Conservation (phyloP, 2,113 vertebrate species). For the Tringa solitaria region DNA sequence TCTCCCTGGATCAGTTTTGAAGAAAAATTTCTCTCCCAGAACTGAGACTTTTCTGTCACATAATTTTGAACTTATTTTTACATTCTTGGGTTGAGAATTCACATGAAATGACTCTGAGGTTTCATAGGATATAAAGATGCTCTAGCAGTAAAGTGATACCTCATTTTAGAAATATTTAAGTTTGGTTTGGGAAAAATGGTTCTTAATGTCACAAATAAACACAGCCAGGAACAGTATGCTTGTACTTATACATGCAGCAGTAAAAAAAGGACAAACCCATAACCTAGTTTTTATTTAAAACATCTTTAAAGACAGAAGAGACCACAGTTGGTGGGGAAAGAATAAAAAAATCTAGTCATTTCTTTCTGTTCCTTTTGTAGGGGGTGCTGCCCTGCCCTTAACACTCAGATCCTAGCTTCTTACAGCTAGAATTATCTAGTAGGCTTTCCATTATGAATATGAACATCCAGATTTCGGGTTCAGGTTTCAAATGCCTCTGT, state of each 20-base stretch:
- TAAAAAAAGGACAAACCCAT: neutral
- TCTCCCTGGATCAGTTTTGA: neutral
- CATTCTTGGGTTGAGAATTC: neutral
- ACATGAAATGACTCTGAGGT: neutral
- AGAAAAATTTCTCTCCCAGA: neutral
- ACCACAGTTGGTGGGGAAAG: neutral
- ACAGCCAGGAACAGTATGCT: neutral
- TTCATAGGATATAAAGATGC: neutral
- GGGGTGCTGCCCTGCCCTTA: neutral
- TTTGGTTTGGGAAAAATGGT: neutral
- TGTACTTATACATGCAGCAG: neutral
- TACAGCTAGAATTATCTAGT: neutral
- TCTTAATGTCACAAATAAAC: neutral
- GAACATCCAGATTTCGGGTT: neutral
- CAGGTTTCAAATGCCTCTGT: neutral
- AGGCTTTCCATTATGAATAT: neutral
- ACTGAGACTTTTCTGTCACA: neutral
- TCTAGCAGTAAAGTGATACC: neutral
- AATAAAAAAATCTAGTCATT: neutral
- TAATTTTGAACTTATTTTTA: neutral
- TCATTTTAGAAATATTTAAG: neutral
- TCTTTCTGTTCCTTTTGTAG: neutral
- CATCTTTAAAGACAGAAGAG: neutral
- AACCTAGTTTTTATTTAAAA: neutral
- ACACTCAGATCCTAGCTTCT: neutral